Base-by-base conservation (phyloP, 53 echinoderm and acorn worm species). In the Zoroaster sp. region DNA sequence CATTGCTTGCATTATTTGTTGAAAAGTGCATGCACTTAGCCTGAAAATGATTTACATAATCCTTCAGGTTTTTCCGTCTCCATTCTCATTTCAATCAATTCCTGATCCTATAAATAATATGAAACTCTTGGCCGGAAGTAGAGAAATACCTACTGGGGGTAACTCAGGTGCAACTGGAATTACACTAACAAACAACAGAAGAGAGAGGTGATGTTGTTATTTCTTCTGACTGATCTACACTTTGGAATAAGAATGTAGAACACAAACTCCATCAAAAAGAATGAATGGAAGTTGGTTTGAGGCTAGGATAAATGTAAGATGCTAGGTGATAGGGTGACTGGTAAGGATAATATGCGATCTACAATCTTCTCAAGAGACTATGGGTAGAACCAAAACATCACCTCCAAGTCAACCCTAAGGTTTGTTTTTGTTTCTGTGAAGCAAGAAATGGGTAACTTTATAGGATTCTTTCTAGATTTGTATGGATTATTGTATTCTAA, bases 341-440 rank as follows among this genome's bases (percentile, higher is more conserved):
- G 28, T 59, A 25, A 7, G 44, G 44, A 43, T 75, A 31, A 44
- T 75, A 21, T 31, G 21, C 23, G 25, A 20, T 75, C 11, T 28
- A 75, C 75, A 75, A 9, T 25, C 31, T 12, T 17, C 18, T 49
- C 32, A 32, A 76, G 32, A 4, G 47, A 31, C 14, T 32, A 30
- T 33, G 34, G 2, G 47, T 47, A 33, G 15, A 49, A 23, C 43
- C 14, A 31, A 75, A 75, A 23, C 14, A 44, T 44, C 46, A 44
- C 43, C 34, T 17, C 3, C 13, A 52, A 33, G 41, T 78, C 53
- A 31, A 66, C 65, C 80, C 66, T 40, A 41, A 66, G 80, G 66
- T 80, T 20, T 80, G 80, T 80, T 80, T 53, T 17, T 78, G 28
- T 80, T 80, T 63, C 65, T 63, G 40, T 15, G 35, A 53, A 52